Evolutionary conservation across 2,113 vertebrate genomes (phyloP).

Genomic region (Seriola quinqueradiata): DNA sequence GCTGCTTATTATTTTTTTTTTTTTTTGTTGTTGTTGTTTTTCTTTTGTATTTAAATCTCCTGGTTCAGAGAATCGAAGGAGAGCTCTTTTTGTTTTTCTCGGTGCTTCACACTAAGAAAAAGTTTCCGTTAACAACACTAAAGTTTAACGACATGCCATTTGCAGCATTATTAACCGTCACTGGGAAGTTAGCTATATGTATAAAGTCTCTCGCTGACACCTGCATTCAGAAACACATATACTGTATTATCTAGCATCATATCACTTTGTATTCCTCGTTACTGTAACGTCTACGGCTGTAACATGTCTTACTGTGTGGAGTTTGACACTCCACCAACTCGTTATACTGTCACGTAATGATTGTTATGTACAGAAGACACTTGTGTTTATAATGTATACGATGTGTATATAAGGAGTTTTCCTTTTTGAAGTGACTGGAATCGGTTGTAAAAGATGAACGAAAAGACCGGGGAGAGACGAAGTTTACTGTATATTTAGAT

Average conservation of each 20-base stretch:
- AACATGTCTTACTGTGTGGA: conserved; percentile 32
- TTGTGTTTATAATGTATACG: conserved; percentile 65
- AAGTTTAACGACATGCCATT: not conserved
- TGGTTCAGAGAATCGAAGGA: conserved; percentile 59
- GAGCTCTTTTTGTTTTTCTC: conserved; percentile 8
- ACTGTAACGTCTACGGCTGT: conserved; percentile 34
- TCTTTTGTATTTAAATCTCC: conserved; percentile 55
- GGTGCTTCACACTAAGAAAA: conserved; percentile 54
- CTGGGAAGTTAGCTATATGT: not conserved
- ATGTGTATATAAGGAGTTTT: conserved; percentile 62
- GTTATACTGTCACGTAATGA: conserved; percentile 22
- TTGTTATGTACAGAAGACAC: conserved; percentile 68
- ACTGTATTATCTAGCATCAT: conserved; percentile 27
- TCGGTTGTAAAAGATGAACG: conserved; percentile 48
- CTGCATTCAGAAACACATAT: conserved; percentile 6
- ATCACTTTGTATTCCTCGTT: conserved; percentile 24
- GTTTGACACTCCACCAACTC: conserved; percentile 67
- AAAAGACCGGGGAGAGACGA: conserved; percentile 1
- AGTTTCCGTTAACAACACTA: conserved; percentile 32
- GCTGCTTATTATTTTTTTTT: conserved; percentile 57
- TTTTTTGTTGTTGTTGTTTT: not conserved
- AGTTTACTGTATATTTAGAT: conserved; percentile 56
- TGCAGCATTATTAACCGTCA: conserved; percentile 15
- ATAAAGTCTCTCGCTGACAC: conserved; percentile 9
- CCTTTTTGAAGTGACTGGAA: conserved; percentile 51